Evolutionary conservation across 2,113 vertebrate species (phyloP).

Genomic region (Heterochromis multidens): DNA sequence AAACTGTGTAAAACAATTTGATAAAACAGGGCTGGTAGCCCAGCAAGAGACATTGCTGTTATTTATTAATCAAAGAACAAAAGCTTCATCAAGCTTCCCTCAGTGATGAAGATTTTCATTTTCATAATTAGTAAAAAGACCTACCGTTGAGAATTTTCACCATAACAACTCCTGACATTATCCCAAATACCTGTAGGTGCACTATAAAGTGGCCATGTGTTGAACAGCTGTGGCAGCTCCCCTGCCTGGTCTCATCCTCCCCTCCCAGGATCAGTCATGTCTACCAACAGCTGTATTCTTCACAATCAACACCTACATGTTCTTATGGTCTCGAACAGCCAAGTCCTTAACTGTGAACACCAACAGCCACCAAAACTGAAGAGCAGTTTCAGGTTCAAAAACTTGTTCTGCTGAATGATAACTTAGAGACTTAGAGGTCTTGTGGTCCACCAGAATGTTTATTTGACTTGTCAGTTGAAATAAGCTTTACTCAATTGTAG

Average conservation of each 20-base stretch:
- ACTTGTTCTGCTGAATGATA: neutral
- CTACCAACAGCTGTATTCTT: slow-evolving; percentile 1
- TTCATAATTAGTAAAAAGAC: neutral
- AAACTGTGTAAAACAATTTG: neutral
- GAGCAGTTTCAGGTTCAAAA: neutral
- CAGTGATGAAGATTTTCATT: neutral
- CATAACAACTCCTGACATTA: slow-evolving; percentile 55
- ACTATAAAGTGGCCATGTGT: slow-evolving; percentile 56
- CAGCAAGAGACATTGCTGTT: neutral
- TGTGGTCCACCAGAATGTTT: slow-evolving; percentile 32
- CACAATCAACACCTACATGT: neutral
- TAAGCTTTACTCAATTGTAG: neutral
- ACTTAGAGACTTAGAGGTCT: neutral
- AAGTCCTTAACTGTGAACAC: neutral
- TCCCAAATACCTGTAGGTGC: slow-evolving; percentile 69
- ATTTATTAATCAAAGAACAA: neutral
- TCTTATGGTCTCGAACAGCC: neutral
- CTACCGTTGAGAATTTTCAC: slow-evolving; percentile 30
- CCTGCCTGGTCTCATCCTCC: slow-evolving; percentile 9
- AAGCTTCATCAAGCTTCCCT: neutral
- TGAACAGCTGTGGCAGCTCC: slow-evolving; percentile 55
- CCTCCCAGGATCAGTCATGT: slow-evolving; percentile 1
- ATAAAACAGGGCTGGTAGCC: neutral
- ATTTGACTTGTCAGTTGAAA: slow-evolving; percentile 43
- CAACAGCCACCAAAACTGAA: neutral